Percentiles rank a stretch among this genome's conserved stretches.
Evolutionary conservation across 2,113 vertebrate species (phyloP).

Genomic region (Saguinus imperator): DNA sequence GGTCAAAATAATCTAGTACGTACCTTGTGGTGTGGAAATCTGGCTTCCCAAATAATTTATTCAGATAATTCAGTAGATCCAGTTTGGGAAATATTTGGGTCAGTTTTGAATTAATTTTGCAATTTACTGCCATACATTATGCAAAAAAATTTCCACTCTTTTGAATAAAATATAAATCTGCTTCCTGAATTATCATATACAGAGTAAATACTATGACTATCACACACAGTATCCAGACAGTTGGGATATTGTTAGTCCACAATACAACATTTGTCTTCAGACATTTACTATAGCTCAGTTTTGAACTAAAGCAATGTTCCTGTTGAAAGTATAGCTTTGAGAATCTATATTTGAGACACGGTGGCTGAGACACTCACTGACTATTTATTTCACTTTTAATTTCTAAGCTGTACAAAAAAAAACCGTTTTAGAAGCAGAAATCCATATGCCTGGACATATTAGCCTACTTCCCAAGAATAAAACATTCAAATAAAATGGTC

Average conservation of each 20-base stretch:
- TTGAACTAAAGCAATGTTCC: neutral
- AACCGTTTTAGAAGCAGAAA: constrained; percentile 12
- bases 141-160: neutral
- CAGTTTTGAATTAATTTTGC: neutral
- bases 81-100: neutral
- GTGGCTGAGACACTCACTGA: neutral
- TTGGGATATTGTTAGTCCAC: neutral
- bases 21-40: neutral
- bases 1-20: neutral
- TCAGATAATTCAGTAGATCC: neutral
- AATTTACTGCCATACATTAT: neutral
- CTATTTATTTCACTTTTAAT: neutral
- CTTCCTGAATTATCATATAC: neutral
- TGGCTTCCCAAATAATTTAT: neutral
- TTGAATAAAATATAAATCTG: neutral
- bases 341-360: neutral
- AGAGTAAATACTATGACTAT: neutral
- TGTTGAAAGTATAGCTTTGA: neutral
- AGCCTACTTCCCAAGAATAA: neutral
- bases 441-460: neutral
- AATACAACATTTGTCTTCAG: neutral
- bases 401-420: constrained; percentile 13
- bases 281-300: neutral
- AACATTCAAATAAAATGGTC: neutral
- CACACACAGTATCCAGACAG: neutral